Evolutionary conservation across 2,888 invertebrate species (phyloP).

Genomic region (Bibio marci): DNA sequence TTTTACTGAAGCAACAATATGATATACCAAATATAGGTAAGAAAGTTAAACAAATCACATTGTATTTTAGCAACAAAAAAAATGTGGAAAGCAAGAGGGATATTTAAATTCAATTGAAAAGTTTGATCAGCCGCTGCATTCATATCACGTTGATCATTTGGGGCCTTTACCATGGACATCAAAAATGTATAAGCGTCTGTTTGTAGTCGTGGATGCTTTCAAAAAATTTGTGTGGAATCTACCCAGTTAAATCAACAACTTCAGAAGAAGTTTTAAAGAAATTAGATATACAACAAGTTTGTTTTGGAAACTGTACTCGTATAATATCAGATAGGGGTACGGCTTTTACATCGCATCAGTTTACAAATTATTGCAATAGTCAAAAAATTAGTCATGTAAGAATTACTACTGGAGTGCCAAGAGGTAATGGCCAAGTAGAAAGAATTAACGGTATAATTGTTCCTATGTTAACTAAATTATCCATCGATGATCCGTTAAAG

Average conservation of each 20-base stretch:
- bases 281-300: constrained; percentile 4
- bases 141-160: constrained; percentile 19
- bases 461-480: constrained; percentile 8
- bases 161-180: constrained; percentile 16
- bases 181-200: constrained; percentile 11
- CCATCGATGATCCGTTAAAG: background rate
- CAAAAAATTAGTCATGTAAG: background rate
- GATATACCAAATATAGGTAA: constrained; percentile 4
- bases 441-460: constrained; percentile 6
- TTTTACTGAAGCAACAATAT: background rate
- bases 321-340: constrained; percentile 10
- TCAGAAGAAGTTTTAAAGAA: constrained; percentile 8
- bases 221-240: constrained; percentile 6
- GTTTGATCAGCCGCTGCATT: constrained; percentile 15
- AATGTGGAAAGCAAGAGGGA: constrained; percentile 16
- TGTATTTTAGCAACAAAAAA: background rate
- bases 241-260: constrained; percentile 10
- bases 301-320: constrained; percentile 7
- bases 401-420: constrained; percentile 11
- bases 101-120: constrained; percentile 17
- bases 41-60: constrained; percentile 3
- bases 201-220: constrained; percentile 1
- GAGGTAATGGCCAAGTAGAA: constrained; percentile 10
- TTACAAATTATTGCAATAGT: constrained; percentile 1
- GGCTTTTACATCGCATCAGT: constrained; percentile 9